phyloP scores from a whole-genome alignment of 2,797 vertebrate species.

The Sebastes matsubarae region DNA sequence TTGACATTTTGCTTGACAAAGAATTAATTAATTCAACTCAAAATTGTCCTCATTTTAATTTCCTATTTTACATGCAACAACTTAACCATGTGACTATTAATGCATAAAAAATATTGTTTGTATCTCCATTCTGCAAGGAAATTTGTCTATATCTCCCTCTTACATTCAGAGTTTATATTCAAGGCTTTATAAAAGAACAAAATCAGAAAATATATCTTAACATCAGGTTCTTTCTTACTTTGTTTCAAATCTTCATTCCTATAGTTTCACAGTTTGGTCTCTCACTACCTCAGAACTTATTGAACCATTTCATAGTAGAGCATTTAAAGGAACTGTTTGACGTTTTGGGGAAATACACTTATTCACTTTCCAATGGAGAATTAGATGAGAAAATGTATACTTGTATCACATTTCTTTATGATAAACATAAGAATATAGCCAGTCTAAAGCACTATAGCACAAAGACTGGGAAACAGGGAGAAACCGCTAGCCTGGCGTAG shows the following conservation, averaged over 20 bases:
- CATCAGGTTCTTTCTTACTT: neutral
- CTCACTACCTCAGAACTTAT: neutral
- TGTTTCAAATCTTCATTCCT: neutral
- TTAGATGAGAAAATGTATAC: neutral
- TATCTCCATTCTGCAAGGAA: neutral
- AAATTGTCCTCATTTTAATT: neutral
- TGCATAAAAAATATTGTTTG: neutral
- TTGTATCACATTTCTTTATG: neutral
- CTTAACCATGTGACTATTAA: neutral
- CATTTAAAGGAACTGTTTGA: neutral
- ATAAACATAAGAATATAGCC: neutral
- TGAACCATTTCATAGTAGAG: neutral
- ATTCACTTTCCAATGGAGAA: neutral
- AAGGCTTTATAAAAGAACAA: neutral
- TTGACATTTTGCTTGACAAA: neutral
- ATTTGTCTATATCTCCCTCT: neutral
- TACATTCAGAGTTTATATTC: neutral
- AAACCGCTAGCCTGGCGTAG: too few relatives aligned
- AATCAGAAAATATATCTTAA: conserved; percentile 23
- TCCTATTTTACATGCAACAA: neutral
- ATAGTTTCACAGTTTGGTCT: conserved; percentile 8
- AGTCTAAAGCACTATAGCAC: too few relatives aligned
- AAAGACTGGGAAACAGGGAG: too few relatives aligned
- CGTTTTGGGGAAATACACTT: neutral
- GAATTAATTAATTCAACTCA: neutral